These are phyloP conservation scores for Anthoscopus minutus DNA, from an alignment of 2,113 vertebrate species.

Conservation along the genomic window DNA sequence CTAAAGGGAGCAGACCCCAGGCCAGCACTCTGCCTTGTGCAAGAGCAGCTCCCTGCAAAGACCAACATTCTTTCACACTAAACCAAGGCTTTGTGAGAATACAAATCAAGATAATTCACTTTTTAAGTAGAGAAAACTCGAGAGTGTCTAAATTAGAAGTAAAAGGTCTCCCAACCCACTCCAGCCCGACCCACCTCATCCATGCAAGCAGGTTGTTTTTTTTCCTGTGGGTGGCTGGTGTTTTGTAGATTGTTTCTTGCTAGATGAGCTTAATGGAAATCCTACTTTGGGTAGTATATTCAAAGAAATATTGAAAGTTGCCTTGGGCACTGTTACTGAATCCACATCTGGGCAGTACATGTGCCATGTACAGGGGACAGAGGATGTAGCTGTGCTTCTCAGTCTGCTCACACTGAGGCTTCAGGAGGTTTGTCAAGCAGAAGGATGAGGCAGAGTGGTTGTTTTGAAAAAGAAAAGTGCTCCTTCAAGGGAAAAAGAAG, in stretches of 20 bases:
- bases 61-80: neutral
- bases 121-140: neutral
- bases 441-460: neutral
- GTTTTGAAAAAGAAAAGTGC: neutral
- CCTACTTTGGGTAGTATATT: neutral
- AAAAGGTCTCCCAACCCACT: neutral
- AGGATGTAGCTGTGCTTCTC: neutral
- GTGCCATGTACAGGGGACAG: neutral
- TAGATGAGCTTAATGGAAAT: neutral
- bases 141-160: neutral
- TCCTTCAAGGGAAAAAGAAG: neutral
- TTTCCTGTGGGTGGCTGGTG: neutral
- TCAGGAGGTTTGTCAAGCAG: neutral
- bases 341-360: neutral
- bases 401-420: neutral
- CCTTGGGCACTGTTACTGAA: neutral
- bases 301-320: neutral
- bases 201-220: rapidly evolving
- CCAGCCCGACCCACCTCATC: neutral
- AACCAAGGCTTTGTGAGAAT: neutral
- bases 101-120: neutral
- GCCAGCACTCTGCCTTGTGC: neutral
- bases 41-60: neutral
- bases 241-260: neutral
- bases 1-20: neutral